Conservation (phyloP, 2,797 vertebrate genomes). For the Hoplostethus mediterraneus region DNA sequence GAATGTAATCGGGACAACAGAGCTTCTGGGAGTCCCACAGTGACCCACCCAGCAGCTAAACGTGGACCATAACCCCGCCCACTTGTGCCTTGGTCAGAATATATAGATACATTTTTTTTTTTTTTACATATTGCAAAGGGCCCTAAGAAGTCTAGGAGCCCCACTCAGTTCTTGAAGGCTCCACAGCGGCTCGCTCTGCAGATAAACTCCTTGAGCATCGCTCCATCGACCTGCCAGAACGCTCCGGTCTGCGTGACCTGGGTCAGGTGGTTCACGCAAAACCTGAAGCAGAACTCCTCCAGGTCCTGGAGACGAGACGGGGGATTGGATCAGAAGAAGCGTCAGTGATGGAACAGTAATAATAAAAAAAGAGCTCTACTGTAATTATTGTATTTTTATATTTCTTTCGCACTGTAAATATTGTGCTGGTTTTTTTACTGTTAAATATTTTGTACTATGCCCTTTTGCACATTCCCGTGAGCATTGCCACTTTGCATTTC, state of each 20-base stretch:
- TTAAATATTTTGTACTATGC: too few relatives aligned
- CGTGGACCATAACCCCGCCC: not conserved
- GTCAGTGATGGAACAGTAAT: too few relatives aligned
- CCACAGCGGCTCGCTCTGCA: constrained; percentile 94
- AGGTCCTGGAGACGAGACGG: constrained; percentile 86
- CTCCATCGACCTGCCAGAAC: constrained; percentile 95
- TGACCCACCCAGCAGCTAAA: not conserved
- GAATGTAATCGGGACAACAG: constrained; percentile 22
- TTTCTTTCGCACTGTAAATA: too few relatives aligned
- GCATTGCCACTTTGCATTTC: too few relatives aligned
- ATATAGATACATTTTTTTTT: not conserved
- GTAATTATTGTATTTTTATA: too few relatives aligned
- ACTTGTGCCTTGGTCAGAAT: not conserved
- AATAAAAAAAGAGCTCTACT: too few relatives aligned
- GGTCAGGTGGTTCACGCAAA: constrained; percentile 97
- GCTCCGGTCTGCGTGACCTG: constrained; percentile 94
- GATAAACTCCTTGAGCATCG: constrained; percentile 96
- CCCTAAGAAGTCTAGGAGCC: not conserved
- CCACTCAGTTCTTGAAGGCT: constrained; percentile 94
- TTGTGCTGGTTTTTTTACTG: too few relatives aligned
- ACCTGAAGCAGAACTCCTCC: constrained; percentile 97
- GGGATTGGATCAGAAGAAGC: too few relatives aligned
- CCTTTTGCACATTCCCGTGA: too few relatives aligned
- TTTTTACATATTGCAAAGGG: not conserved
- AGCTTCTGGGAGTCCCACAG: not conserved